Evolutionary conservation across 2,113 vertebrate species (phyloP), one percentile per base, ranked within the genome.

Genomic region (Tychaedon coryphoeus): DNA sequence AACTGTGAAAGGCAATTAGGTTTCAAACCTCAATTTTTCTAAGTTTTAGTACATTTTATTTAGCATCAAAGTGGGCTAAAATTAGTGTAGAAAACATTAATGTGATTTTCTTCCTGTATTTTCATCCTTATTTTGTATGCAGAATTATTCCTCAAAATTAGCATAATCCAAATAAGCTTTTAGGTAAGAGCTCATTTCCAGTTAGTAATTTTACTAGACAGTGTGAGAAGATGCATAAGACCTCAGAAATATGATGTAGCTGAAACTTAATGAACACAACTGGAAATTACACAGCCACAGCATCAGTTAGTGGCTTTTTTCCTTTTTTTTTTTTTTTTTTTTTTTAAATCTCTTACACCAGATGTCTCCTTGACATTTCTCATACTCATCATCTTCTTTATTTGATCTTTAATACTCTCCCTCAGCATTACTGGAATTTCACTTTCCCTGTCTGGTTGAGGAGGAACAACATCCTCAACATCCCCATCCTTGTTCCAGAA

Each of bases 121-220:
- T 94, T 88, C 38, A 61, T 70, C 45, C 34, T 47, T 66, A 54
- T 80, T 93, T 71, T 80, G 6, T 38, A 74, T 91, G 83, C 60
- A 88, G 65, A 92, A 82, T 69, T 26, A 43, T 88, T 79, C 62
- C 31, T 86, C 28, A 65, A 69, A 69, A 76, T 92, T 84, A 89
- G 20, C 83, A 86, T 84, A 92, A 91, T 92, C 79, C 80, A 95
- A 91, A 86, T 86, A 80, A 94, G 34, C 65, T 42, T 45, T 91
- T 89, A 93, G 34, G 72, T 89, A 54, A 84, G 81, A 91, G 64
- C 75, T 86, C 64, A 70, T 84, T 86, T 95, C 78, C 69, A 78
- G 29, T 65, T 25, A 79, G 66, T 33, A 72, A 83, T 91, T 96
- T 92, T 79, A 28, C 43, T 78, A 82, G 78, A 25, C 74, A 58